phyloP scores from a whole-genome alignment of 2,797 vertebrate species.

The Coluber constrictor region DNA sequence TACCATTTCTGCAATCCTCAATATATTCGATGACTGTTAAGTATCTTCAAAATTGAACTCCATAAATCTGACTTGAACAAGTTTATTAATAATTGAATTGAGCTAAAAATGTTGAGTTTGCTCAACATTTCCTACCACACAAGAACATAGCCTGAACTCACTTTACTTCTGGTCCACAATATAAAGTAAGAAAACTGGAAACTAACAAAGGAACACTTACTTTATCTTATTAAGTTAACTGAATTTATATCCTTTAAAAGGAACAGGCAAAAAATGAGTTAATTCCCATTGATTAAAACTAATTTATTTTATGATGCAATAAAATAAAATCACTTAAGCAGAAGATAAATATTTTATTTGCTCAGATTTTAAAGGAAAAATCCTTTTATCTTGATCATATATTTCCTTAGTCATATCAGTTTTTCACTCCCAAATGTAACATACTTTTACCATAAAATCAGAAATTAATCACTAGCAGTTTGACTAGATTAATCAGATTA shows the following conservation, averaged over 20 bases:
- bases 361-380: slow-evolving; percentile 40
- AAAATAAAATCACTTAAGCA: slow-evolving; percentile 30
- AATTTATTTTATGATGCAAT: neutral
- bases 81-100: neutral
- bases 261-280: neutral
- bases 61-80: neutral
- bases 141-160: neutral
- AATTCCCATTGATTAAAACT: neutral
- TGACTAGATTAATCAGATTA: slow-evolving; percentile 57
- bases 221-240: neutral
- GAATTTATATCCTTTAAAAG: neutral
- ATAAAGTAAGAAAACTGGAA: slow-evolving; percentile 4
- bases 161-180: neutral
- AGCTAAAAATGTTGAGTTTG: neutral
- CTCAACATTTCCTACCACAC: neutral
- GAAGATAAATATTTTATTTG: slow-evolving; percentile 11
- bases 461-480: slow-evolving; percentile 63
- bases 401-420: slow-evolving; percentile 49
- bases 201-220: neutral
- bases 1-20: neutral
- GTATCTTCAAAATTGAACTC: neutral
- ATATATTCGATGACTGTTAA: neutral
- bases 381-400: slow-evolving; percentile 34
- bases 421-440: slow-evolving; percentile 62
- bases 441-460: slow-evolving; percentile 52